A percentile compares a stretch with the other conserved stretches of the same genome.
phyloP scores from a whole-genome alignment of 2,113 vertebrate species.

The Beaufortia kweichowensis region DNA sequence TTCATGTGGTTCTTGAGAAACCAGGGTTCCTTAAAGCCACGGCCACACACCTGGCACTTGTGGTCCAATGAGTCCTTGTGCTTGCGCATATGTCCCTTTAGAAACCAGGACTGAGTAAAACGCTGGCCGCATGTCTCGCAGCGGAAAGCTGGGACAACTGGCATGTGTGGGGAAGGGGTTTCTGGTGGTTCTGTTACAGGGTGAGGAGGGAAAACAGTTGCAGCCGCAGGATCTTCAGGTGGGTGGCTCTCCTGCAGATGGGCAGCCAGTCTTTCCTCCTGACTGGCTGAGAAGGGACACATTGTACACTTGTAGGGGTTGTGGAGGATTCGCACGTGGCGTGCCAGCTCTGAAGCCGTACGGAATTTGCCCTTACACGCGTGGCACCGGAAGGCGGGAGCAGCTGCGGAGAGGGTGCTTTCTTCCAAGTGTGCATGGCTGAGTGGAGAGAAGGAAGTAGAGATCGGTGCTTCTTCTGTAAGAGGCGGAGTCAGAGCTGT shows the following conservation, averaged over 20 bases:
- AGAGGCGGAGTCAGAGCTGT: conserved; percentile 71
- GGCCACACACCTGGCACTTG: conserved; percentile 89
- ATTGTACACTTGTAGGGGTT: conserved; percentile 89
- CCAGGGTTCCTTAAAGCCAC: conserved; percentile 94
- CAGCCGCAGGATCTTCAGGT: conserved; percentile 60
- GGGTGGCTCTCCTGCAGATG: conserved; percentile 80
- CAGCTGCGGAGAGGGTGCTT: conserved; percentile 42
- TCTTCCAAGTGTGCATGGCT: conserved; percentile 53
- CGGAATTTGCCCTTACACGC: conserved; percentile 94
- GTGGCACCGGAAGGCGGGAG: conserved; percentile 81
- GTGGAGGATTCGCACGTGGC: conserved; percentile 89
- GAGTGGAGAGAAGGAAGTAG: conserved; percentile 65
- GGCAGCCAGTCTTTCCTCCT: conserved; percentile 83
- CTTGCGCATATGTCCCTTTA: conserved; percentile 94
- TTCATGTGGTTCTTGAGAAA: conserved; percentile 97
- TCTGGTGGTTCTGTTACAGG: conserved; percentile 50
- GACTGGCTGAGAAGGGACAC: conserved; percentile 87
- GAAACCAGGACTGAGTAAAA: conserved; percentile 92
- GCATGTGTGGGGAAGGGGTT: conserved; percentile 61
- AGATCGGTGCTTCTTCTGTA: conserved; percentile 67
- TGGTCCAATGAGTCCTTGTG: conserved; percentile 94
- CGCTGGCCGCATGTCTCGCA: conserved; percentile 90
- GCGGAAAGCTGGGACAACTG: conserved; percentile 79
- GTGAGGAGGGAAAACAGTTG: conserved; percentile 51
- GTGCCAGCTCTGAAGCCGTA: conserved; percentile 84